Conservation (phyloP, 2,113 vertebrate genomes). For the Nannospalax galili region DNA sequence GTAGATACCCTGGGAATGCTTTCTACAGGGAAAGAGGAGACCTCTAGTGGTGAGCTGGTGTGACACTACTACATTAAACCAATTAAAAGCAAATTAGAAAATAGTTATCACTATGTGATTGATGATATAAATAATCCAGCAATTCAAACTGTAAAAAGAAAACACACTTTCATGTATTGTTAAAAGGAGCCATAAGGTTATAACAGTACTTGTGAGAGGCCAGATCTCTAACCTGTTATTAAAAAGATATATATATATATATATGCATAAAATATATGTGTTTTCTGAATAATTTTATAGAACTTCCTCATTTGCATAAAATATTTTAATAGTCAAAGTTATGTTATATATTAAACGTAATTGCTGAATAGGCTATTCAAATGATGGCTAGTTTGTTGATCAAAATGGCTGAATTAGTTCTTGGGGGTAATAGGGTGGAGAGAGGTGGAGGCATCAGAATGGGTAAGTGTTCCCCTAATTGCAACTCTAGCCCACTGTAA, state of each 20-base stretch:
- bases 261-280: background rate
- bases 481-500: background rate
- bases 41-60: conserved; percentile 70
- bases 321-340: background rate
- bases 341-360: conserved; percentile 31
- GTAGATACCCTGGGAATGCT: background rate
- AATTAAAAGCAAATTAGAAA: conserved; percentile 41
- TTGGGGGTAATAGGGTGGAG: background rate
- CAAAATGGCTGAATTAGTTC: background rate
- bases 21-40: conserved; percentile 57
- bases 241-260: background rate
- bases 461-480: background rate
- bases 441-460: background rate
- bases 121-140: conserved; percentile 22
- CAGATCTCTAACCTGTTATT: background rate
- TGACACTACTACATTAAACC: conserved; percentile 2
- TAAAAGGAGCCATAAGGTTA: conserved; percentile 10
- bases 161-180: background rate
- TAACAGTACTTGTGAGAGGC: background rate
- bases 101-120: background rate
- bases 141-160: conserved; percentile 33
- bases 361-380: background rate
- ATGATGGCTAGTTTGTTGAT: conserved; percentile 3
- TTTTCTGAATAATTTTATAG: conserved; percentile 5
- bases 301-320: background rate